phyloP scores from a whole-genome alignment of 2,888 invertebrate species.

The Parnassius glacialis region DNA sequence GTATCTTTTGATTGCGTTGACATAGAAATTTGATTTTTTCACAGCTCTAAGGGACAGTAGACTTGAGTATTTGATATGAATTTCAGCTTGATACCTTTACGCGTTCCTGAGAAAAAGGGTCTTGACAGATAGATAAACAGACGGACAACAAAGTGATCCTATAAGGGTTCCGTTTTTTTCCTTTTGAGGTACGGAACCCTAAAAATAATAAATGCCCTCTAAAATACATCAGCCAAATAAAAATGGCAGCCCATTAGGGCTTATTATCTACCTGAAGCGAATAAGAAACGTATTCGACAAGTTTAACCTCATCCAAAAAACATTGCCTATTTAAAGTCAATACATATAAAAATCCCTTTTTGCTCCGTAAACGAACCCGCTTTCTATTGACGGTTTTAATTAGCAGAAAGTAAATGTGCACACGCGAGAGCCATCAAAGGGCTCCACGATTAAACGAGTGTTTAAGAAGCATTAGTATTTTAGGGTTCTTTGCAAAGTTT shows the following conservation, averaged over 20 bases:
- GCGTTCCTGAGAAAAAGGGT: too few relatives aligned
- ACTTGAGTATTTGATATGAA: too few relatives aligned
- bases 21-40: too few relatives aligned
- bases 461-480: constrained; percentile 5
- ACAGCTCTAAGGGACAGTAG: too few relatives aligned
- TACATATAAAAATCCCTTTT: constrained; percentile 13
- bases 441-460: neutral
- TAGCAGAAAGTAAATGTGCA: constrained; percentile 11
- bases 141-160: too few relatives aligned
- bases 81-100: too few relatives aligned
- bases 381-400: constrained; percentile 14
- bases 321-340: constrained; percentile 11
- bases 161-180: too few relatives aligned
- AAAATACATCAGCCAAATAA: neutral
- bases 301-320: constrained; percentile 8
- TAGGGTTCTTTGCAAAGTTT: constrained; percentile 4
- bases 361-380: neutral
- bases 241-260: neutral
- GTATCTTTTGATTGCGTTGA: too few relatives aligned
- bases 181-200: too few relatives aligned
- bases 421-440: constrained; percentile 19
- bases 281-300: neutral
- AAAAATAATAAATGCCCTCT: too few relatives aligned
- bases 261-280: neutral
- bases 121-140: too few relatives aligned